Base-by-base conservation (phyloP, 1,140 invertebrate species). In the Aphidius gifuensis region DNA sequence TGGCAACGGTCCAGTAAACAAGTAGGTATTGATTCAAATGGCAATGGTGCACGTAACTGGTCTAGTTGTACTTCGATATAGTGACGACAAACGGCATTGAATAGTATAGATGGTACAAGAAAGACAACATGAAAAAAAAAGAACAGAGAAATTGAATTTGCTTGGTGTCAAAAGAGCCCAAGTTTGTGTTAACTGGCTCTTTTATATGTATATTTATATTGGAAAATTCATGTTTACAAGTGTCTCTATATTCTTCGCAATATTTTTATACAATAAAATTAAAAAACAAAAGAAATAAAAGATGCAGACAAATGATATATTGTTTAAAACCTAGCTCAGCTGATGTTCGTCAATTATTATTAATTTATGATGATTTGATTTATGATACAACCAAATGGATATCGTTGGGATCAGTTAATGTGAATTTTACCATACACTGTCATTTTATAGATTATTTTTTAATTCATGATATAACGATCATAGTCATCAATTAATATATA, bases 1-100 rank as follows among this genome's bases (percentile, higher is more conserved):
- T 75, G 73, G 72, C 74, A 74, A 65, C 60, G 66, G 67, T 75
- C 72, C 74, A 75, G 70, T 73, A 74, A 75, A 75, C 74, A 74
- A 75, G 69, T 74, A 72, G 71, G 66, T 76, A 75, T 77, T 74
- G 74, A 77, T 77, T 74, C 61, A 69, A 64, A 74, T 71, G 68
- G 68, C 57, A 72, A 50, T 50, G 39, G 62, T 11, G 39, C 5
- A 51, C 39, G 55, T 50, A 40, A 45, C 39, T 40, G 57, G 47
- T 7, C 7, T 6, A 43, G 49, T 23, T 8, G 7, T 54, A 16
- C n/a, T 46, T 55, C 42, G 32, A 40, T 44, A 42, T 42, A 16
- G 64, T 59, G 61, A 55, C 49, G 62, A 64, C 32, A 11, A 50
- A 42, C 11, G 44, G 44, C 4, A 58, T 58, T 49, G 16, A 16